These are phyloP conservation scores for Andrena bucephala DNA, from an alignment of 2,888 invertebrate genomes.

Conservation along the genomic window DNA sequence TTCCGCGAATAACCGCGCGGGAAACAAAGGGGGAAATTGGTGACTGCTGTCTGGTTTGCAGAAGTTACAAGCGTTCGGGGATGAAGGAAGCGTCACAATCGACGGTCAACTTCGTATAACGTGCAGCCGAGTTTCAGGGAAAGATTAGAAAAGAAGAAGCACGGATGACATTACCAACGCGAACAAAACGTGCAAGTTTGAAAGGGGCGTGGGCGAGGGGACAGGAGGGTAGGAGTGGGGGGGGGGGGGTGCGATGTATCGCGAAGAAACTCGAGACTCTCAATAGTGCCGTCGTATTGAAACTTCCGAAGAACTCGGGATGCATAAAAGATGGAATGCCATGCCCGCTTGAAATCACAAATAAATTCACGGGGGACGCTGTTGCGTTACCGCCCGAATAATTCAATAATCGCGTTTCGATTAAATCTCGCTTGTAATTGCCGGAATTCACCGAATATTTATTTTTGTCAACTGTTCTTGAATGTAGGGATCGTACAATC, in stretches of 20 bases:
- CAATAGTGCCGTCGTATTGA: slow-evolving; percentile 43
- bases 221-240: neutral
- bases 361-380: slow-evolving; percentile 7
- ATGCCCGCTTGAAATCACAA: neutral
- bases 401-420: slow-evolving; percentile 28
- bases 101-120: slow-evolving; percentile 46
- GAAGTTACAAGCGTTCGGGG: slow-evolving; percentile 26
- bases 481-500: neutral
- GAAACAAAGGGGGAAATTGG: slow-evolving; percentile 19
- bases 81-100: slow-evolving; percentile 26
- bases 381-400: slow-evolving; percentile 1
- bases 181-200: slow-evolving; percentile 55
- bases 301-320: slow-evolving; percentile 38
- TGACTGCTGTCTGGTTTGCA: neutral
- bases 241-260: slow-evolving; percentile 9
- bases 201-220: neutral
- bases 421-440: slow-evolving; percentile 10
- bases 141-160: slow-evolving; percentile 44
- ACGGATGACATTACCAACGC: slow-evolving; percentile 23
- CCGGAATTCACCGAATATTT: neutral
- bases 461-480: neutral
- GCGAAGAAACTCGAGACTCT: slow-evolving; percentile 29
- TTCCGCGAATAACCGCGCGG: neutral
- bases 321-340: slow-evolving; percentile 41
- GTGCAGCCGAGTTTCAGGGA: slow-evolving; percentile 37